Evolutionary conservation across 2,888 invertebrate genomes (phyloP), one percentile per base, ranked within the genome.

Genomic region (Leptinotarsa tumamoca): DNA sequence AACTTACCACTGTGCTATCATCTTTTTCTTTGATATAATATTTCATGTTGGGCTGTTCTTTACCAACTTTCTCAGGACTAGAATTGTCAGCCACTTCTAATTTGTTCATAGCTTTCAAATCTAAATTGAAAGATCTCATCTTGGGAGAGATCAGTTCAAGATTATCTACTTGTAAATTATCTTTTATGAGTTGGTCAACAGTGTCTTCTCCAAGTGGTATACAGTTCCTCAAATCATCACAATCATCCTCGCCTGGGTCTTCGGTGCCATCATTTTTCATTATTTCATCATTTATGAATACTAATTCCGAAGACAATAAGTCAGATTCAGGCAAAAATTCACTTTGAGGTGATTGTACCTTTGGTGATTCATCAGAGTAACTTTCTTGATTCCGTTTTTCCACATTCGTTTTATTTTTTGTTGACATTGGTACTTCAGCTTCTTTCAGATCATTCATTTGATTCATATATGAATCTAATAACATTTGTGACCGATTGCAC

Each of bases 171-270:
- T 74, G 76, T 52, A 78, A 77, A 69, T 80, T 78, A 63, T 80
- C 80, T 67, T 79, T 73, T 61, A 80, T 78, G 18, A 80, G 75
- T 63, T 76, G 75, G 63, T 80, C 80, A 43, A 80, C 78, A 2
- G 80, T 78, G n/a, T 80, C 80, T 52, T 80, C 80, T 43, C 78
- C 77, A 23, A 80, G 63, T 17, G 80, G 78, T 67, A 78, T 69
- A 66, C 78, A 78, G 56, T 69, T 80, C 66, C 78, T 78, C 54
- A 80, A 68, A 70, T 74, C 74, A 72, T 80, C 77, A 74, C 73
- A 78, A 56, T 79, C 77, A 21, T 78, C 74, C 17, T 69, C 70
- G 18, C 68, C 68, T 43, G 69, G 63, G 5, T 56, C 50, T 73
- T 58, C 66, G 3, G 50, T 49, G 33, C 67, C 75, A 23, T 71